A percentile compares a stretch with the other conserved stretches of the same genome.
phyloP scores from a whole-genome alignment of 2,113 vertebrate species.

The Phalacrocorax pelagicus region DNA sequence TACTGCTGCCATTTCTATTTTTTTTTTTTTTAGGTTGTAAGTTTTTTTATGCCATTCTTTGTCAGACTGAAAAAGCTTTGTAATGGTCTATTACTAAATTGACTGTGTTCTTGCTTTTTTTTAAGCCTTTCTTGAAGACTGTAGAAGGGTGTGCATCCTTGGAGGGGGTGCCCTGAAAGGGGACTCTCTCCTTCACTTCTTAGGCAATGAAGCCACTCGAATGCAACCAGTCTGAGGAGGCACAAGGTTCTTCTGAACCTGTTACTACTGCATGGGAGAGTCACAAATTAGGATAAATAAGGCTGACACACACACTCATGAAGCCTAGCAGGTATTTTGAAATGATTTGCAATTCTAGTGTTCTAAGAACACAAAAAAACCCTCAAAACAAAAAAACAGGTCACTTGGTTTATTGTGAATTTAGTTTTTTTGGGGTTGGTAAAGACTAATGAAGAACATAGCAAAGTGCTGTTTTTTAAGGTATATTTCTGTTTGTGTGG shows the following conservation, averaged over 20 bases:
- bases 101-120: neutral
- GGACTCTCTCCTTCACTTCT: neutral
- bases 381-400: neutral
- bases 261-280: neutral
- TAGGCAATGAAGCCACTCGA: neutral
- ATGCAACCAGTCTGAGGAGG: neutral
- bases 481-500: neutral
- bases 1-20: neutral
- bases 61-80: neutral
- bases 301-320: rapidly evolving
- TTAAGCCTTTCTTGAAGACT: neutral
- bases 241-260: neutral
- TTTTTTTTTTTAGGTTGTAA: neutral
- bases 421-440: neutral
- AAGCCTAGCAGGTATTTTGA: neutral
- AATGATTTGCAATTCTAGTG: neutral
- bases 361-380: neutral
- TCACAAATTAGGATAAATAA: neutral
- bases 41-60: neutral
- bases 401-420: neutral
- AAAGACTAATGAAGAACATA: neutral
- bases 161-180: neutral
- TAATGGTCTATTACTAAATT: neutral
- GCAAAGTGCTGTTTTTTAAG: neutral
- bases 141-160: neutral